Evolutionary conservation across 1,140 invertebrate genomes (phyloP).

Genomic region (Caligus rogercresseyi): DNA sequence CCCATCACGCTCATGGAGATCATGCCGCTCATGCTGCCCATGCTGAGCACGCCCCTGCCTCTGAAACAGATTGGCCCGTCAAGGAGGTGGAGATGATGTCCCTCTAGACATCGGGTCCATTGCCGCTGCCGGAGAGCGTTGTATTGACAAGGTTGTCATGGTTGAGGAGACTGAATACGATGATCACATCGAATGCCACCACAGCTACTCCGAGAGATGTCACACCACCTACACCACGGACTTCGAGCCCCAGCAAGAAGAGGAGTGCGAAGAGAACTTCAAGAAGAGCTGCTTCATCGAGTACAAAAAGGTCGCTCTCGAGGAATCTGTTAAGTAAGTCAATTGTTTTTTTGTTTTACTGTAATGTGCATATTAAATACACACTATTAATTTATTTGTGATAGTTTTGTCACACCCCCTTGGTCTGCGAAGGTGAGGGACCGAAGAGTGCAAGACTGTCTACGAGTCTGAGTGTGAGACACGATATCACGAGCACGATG

Average conservation of each 20-base stretch:
- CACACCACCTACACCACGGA: conserved; percentile 19
- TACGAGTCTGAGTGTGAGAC: conserved; percentile 15
- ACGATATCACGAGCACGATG: conserved; percentile 18
- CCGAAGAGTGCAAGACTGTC: conserved; percentile 16
- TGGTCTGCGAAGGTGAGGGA: conserved; percentile 16
- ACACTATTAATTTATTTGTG: not conserved
- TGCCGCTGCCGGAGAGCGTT: conserved; percentile 14
- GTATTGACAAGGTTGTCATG: conserved; percentile 18
- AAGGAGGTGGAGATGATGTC: conserved; percentile 8
- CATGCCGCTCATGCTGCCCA: not conserved
- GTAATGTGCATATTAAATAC: too few species aligned
- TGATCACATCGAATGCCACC: conserved; percentile 12
- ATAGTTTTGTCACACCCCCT: conserved; percentile 15
- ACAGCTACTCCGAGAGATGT: conserved; percentile 17
- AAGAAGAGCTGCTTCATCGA: conserved; percentile 18
- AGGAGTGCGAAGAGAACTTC: conserved; percentile 21
- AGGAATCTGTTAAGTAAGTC: not conserved
- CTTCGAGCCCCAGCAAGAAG: conserved; percentile 19
- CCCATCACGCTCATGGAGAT: not conserved
- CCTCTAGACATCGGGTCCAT: conserved; percentile 13
- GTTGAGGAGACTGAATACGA: conserved; percentile 20
- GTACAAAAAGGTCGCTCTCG: conserved; percentile 7
- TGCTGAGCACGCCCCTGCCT: not conserved
- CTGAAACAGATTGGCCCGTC: conserved; percentile 7
- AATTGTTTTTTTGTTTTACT: too few species aligned